Evolutionary conservation across 2,888 invertebrate genomes (phyloP), one percentile per base, ranked within the genome.

Genomic region (Macroteleia sp.): DNA sequence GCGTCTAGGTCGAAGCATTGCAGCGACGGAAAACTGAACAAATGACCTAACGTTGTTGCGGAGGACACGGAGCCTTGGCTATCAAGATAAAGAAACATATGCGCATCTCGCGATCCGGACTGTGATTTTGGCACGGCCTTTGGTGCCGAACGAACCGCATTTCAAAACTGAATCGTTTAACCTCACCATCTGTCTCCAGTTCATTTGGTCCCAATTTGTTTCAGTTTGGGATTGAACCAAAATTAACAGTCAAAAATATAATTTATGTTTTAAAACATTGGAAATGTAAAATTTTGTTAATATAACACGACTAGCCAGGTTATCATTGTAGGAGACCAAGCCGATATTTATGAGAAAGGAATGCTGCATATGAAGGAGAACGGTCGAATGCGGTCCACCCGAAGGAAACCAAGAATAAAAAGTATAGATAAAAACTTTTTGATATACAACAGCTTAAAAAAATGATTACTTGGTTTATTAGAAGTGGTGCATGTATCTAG

Each of bases 1-100:
- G 86, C 81, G 62, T 67, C 74, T 77, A 80, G 69, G 77, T 71
- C 66, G 66, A 50, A 66, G 57, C 73, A 25, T 62, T 71, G 66
- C 64, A 69, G 66, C 67, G 52, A 61, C 62, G 75, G 52, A 76
- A 77, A 77, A 78, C 77, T 52, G 41, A 75, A 74, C 73, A 74
- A 71, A 77, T 67, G 77, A 77, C 78, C 81, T 61, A 76, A 67
- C 73, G 70, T 36, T 57, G 57, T 42, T 48, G 77, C 79, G 81
- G 74, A 79, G 67, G 79, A 66, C 75, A 76, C 69, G 44, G 57
- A 61, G 70, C 67, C 71, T 75, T 59, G 73, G 69, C 54, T 64
- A 81, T 67, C 56, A 48, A 76, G 71, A 74, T 62, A 76, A 66
- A 81, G 54, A 28, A 71, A 48, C 50, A 61, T 61, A 66, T 56